Base-by-base conservation (phyloP, 2,113 vertebrate species). In the Cavia aperea region DNA sequence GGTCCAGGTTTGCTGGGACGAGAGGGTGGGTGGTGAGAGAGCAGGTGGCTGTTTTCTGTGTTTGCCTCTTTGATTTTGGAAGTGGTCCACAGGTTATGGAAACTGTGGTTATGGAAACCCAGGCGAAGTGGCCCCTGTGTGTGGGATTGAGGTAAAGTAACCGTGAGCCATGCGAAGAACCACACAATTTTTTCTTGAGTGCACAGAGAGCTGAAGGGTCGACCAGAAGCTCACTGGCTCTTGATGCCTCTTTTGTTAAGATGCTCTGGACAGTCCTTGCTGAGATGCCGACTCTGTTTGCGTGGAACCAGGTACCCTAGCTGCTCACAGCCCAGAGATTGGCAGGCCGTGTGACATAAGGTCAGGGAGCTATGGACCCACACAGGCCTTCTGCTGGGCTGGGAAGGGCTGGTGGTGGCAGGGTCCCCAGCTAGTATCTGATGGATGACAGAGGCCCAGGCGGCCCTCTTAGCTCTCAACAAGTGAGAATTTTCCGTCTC, bases 51-150 rank as follows among this genome's bases (percentile, higher is more conserved):
- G 3, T 56, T 73, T 15, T 0, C 56, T 49, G 19, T 54, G 11
- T 46, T 89, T 96, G 93, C 3, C 36, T 21, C 23, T 79, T 89
- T 75, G 54, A 62, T 56, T 93, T 78, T 62, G 43, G 51, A 94
- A 62, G 51, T 75, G 54, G 62, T 94, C 58, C 73, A 16, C 29
- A 89, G 54, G 23, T 39, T 8, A 46, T 36, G 70, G 58, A 18
- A 12, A 29, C 63, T 58, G 62, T 77, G 51, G 36, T 83, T 89
- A 58, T 13, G 63, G 86, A 93, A 88, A 62, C 29, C 14, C 4
- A 49, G 65, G 79, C 62, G 78, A 49, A 63, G 36, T n/a, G n/a
- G 33, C 8, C 43, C 66, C 66, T 46, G 77, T 15, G 31, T 15
- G 31, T 58, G 9, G 75, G 43, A 82, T 51, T 95, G 81, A 86